Base-by-base conservation (phyloP, 1,140 invertebrate species). In the Drosophila lacertosa region DNA sequence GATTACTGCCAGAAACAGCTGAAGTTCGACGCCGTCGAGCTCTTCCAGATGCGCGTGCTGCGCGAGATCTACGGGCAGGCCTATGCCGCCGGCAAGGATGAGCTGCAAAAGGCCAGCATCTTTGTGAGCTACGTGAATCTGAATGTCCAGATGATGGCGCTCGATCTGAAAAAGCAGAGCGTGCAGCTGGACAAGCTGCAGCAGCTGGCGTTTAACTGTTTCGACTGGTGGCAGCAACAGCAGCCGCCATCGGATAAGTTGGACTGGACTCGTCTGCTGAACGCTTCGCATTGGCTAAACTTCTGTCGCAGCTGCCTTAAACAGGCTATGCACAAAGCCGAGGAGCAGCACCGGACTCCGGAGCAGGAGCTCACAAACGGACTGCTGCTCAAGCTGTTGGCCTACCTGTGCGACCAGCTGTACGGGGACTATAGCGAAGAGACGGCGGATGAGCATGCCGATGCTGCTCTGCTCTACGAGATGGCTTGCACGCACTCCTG, bases 401-500 rank as follows among this genome's bases (percentile, higher is more conserved):
- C 92, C 4, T 92, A 80, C 47, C 79, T 95, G 13, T 93, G 95
- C 13, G 92, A 94, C 47, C 75, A 94, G 1, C 91, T 94, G 13
- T 95, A 94, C 66, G 71, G 82, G 55, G 68, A 90, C 11, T 88
- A 81, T 22, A 50, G 44, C 0, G 47, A 67, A 4, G 77, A 51
- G 2, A 48, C 9, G 0, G 62, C 47, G 4, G 16, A 42, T 0
- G 35, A 48, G 7, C 54, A 58, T 32, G 18, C 47, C 9, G 60
- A 71, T 6, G 80, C 86, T 10, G 69, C 92, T 13, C 92, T 92
- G 10, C 83, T 96, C 24, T 94, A 95, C 65, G 95, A 96, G 73
- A 95, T 96, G 95, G 92, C 94, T n/a, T 93, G 93, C 10, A 94
- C 94, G 0, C 95, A 96, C 92, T 95, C 95, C 0, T 94, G 95